phyloP scores from a whole-genome alignment of 2,888 invertebrate genomes.

The Pristionchus japonicus region DNA sequence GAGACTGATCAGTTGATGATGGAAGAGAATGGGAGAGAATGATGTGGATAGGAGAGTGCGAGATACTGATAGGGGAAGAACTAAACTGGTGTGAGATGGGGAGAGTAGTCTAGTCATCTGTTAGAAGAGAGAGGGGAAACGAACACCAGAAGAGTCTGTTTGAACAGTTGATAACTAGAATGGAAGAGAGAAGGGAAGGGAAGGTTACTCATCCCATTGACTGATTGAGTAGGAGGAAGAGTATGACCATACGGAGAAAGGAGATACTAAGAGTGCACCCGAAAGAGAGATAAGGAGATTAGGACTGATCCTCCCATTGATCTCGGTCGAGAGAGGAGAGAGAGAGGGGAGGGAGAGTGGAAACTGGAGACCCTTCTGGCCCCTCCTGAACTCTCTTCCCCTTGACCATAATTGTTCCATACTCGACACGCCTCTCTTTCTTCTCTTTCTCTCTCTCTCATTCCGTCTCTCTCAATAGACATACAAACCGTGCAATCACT shows the following conservation, averaged over 20 bases:
- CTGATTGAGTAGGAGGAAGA: neutral
- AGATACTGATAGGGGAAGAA: no score
- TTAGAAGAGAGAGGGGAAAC: neutral
- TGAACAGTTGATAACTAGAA: slow-evolving; percentile 4
- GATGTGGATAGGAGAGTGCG: neutral
- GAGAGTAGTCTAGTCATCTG: slow-evolving; percentile 16
- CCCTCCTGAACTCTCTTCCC: neutral
- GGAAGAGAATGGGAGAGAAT: neutral
- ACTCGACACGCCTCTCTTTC: slow-evolving; percentile 4
- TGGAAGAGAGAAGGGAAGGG: neutral
- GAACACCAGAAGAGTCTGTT: neutral
- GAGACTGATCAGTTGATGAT: no score
- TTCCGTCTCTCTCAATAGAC: neutral
- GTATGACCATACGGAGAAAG: neutral
- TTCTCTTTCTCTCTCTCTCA: neutral
- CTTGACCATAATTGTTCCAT: slow-evolving; percentile 4
- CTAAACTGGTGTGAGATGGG: neutral
- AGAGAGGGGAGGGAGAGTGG: neutral
- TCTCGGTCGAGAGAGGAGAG: neutral
- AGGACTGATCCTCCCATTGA: neutral
- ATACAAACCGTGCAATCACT: slow-evolving; percentile 27
- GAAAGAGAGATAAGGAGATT: neutral
- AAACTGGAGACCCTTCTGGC: neutral
- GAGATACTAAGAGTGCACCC: neutral
- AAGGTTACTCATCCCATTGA: neutral